phyloP scores from a whole-genome alignment of 2,113 vertebrate species.

The Hemichromis elongatus region DNA sequence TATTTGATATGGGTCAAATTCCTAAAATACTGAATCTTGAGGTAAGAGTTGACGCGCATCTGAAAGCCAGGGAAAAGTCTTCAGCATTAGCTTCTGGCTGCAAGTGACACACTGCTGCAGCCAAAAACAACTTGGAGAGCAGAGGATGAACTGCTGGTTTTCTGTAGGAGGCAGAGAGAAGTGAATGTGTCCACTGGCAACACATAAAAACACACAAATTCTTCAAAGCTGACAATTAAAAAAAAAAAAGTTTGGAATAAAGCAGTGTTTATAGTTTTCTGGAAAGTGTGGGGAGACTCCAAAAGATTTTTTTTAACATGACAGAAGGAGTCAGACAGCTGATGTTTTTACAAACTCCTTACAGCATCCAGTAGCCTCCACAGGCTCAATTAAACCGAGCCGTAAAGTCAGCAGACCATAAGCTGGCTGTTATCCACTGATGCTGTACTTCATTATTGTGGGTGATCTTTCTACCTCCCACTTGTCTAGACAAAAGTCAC shows the following conservation, averaged over 20 bases:
- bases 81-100: not conserved
- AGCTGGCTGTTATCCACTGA: not conserved
- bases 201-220: not conserved
- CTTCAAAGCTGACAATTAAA: not conserved
- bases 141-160: not conserved
- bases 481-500: conserved; percentile 33
- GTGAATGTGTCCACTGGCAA: not conserved
- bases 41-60: not conserved
- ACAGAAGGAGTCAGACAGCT: not conserved
- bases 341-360: not conserved
- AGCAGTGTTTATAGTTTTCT: not conserved
- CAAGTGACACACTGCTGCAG: conserved; percentile 17
- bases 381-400: conserved; percentile 5
- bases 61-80: conserved; percentile 7
- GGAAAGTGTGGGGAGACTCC: not conserved
- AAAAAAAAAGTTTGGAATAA: not conserved
- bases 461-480: not conserved
- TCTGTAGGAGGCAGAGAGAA: not conserved
- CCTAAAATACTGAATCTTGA: not conserved
- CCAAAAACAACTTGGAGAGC: not conserved
- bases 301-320: not conserved
- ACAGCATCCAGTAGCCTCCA: not conserved
- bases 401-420: conserved; percentile 9
- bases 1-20: not conserved
- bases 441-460: not conserved